Evolutionary conservation across 1,140 invertebrate species (phyloP).

Genomic region (Scaptomyza montana): DNA sequence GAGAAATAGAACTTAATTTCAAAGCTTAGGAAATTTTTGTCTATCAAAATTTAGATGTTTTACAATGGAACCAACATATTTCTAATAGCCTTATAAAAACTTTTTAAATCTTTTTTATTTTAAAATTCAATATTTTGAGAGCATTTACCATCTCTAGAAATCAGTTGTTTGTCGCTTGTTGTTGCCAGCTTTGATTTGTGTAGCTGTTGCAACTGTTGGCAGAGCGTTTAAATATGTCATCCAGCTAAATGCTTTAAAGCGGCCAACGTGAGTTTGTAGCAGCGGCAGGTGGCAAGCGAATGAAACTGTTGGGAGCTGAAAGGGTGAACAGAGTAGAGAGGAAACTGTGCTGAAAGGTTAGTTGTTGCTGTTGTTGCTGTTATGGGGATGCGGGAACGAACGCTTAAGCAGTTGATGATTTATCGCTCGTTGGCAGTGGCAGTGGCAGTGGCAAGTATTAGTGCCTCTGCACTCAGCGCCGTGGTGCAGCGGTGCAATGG

Average conservation of each 20-base stretch:
- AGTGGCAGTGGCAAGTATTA: slow-evolving; percentile 46
- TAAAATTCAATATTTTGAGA: background rate
- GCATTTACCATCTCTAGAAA: slow-evolving; percentile 21
- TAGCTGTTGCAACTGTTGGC: slow-evolving; percentile 67
- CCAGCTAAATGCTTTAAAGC: slow-evolving; percentile 78
- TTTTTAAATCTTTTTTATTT: no score
- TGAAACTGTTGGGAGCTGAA: slow-evolving; percentile 10
- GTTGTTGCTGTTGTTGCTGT: slow-evolving; percentile 14
- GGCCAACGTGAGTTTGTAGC: slow-evolving; percentile 56
- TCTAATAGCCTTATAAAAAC: no score
- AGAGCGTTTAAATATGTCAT: slow-evolving; percentile 79
- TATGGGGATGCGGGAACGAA: slow-evolving; percentile 41
- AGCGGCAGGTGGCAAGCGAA: slow-evolving; percentile 41
- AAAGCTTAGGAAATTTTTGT: no score
- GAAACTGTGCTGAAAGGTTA: slow-evolving; percentile 15
- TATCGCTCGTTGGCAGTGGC: slow-evolving; percentile 68
- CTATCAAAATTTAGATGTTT: no score
- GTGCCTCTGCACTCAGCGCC: slow-evolving; percentile 12
- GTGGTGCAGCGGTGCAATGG: slow-evolving; percentile 25
- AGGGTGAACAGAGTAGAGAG: background rate
- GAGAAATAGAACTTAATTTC: no score
- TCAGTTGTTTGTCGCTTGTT: slow-evolving; percentile 32
- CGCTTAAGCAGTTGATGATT: slow-evolving; percentile 80
- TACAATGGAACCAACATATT: no score
- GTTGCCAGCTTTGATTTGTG: slow-evolving; percentile 68